Conservation (phyloP, 2,113 vertebrate species). For the Aramus guarauna region DNA sequence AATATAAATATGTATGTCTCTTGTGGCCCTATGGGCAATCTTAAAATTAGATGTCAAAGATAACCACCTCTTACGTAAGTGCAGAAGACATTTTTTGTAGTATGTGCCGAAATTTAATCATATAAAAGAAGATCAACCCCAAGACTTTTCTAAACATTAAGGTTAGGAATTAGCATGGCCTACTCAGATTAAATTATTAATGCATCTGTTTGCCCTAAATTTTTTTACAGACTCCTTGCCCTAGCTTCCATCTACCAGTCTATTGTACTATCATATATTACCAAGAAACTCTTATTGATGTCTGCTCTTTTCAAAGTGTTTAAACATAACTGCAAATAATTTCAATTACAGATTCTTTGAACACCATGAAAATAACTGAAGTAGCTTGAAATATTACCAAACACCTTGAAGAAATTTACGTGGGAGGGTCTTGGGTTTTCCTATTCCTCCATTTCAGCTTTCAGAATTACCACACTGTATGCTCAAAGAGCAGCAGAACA, state of each 20-base stretch:
- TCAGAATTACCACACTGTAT: neutral
- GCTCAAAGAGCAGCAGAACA: neutral
- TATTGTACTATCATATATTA: neutral
- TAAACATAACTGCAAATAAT: neutral
- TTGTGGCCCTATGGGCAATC: neutral
- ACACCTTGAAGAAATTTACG: neutral
- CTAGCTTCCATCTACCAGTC: neutral
- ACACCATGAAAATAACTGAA: neutral
- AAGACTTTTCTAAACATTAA: neutral
- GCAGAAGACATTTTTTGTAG: neutral
- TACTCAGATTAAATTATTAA: neutral
- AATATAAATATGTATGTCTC: neutral
- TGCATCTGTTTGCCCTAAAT: neutral
- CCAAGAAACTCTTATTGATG: neutral
- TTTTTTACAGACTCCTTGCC: neutral
- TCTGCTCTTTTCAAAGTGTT: neutral
- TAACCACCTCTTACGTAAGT: neutral
- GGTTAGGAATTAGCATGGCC: neutral
- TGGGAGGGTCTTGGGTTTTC: neutral
- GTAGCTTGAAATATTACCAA: neutral
- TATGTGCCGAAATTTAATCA: neutral
- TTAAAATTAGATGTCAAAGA: neutral
- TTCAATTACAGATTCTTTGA: neutral
- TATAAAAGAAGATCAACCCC: neutral
- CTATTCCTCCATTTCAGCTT: neutral